Percentiles rank a stretch among this genome's conserved stretches.
These are phyloP conservation scores for Shargacucullia verbasci DNA, from an alignment of 2,888 invertebrate species.

Conservation along the genomic window DNA sequence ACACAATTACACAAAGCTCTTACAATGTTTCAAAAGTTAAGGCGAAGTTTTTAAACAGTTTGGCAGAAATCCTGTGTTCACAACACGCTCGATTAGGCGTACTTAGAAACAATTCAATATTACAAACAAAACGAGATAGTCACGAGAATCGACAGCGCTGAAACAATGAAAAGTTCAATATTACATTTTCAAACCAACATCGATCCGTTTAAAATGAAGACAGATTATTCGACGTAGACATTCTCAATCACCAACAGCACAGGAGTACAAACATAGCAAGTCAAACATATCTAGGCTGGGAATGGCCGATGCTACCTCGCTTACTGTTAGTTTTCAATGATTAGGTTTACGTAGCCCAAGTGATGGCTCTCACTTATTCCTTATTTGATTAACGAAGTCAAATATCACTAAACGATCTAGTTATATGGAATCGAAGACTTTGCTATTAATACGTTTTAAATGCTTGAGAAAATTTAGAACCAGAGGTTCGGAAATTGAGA, in stretches of 20 bases:
- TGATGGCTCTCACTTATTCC: constrained; percentile 65
- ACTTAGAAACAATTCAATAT: background rate
- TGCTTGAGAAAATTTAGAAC: constrained; percentile 4
- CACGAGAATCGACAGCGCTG: constrained; percentile 9
- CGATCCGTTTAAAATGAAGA: constrained; percentile 43
- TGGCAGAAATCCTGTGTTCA: no score
- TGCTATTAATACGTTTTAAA: constrained; percentile 37
- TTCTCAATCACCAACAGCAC: constrained; percentile 56
- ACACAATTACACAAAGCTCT: constrained; percentile 2
- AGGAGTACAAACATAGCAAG: constrained; percentile 59
- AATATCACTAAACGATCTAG: constrained; percentile 56
- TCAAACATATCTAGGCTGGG: constrained; percentile 50
- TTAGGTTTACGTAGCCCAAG: constrained; percentile 74
- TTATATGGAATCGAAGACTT: constrained; percentile 51
- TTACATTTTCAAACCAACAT: constrained; percentile 25
- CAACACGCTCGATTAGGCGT: no score
- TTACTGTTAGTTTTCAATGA: constrained; percentile 76
- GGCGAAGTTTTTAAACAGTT: no score
- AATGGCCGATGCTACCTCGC: constrained; percentile 50
- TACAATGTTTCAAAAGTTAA: no score
- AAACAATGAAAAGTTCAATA: constrained; percentile 35
- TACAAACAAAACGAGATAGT: constrained; percentile 17
- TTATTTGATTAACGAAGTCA: constrained; percentile 69
- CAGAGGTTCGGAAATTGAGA: background rate
- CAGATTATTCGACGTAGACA: constrained; percentile 45